Conservation (phyloP, 2,797 vertebrate species). For the Macrochelys suwanniensis region DNA sequence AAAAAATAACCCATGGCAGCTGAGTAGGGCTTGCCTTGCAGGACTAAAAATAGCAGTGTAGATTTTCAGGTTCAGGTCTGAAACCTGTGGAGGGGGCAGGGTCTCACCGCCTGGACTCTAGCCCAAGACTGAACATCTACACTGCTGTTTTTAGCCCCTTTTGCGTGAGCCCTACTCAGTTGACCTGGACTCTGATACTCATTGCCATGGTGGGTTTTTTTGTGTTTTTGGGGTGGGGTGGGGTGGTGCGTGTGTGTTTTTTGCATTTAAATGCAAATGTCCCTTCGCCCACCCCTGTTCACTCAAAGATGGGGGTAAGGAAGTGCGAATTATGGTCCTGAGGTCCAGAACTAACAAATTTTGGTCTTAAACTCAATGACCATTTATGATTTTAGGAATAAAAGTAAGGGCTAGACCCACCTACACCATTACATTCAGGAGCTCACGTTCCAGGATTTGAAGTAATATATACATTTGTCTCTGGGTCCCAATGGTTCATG, state of each 20-base stretch:
- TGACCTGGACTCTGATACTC: background rate
- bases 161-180: background rate
- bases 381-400: conserved; percentile 35
- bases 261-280: background rate
- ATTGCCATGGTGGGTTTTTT: no score
- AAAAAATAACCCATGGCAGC: background rate
- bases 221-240: fast-evolving
- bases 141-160: background rate
- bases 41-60: background rate
- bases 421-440: background rate
- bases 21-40: background rate
- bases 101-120: background rate
- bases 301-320: background rate
- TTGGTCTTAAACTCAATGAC: conserved; percentile 34
- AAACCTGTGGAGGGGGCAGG: background rate
- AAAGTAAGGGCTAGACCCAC: background rate
- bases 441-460: background rate
- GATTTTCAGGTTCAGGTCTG: background rate
- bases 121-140: background rate
- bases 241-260: no score
- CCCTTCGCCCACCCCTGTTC: background rate
- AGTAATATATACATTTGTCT: conserved; percentile 9
- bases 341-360: conserved; percentile 3
- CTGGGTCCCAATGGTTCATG: background rate
- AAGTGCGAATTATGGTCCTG: background rate